A percentile compares a stretch with the other conserved stretches of the same genome.
Evolutionary conservation across 2,888 invertebrate species (phyloP).

Genomic region (Eumacrocentrus americanus): DNA sequence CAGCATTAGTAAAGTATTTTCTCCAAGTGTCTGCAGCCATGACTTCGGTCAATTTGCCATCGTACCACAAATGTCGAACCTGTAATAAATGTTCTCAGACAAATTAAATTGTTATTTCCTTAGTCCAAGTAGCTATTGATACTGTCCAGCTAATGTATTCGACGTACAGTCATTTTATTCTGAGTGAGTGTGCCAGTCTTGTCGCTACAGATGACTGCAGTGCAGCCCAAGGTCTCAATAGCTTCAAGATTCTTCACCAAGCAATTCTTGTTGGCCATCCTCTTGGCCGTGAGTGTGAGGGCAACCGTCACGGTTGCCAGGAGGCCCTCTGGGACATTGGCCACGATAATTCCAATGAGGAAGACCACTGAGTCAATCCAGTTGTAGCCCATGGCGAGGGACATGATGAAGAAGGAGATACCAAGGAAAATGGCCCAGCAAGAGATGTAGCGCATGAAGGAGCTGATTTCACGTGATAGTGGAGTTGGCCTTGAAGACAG

Average conservation of each 20-base stretch:
- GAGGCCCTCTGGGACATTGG: constrained; percentile 80
- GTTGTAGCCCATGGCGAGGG: constrained; percentile 69
- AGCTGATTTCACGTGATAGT: constrained; percentile 77
- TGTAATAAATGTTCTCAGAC: too few species aligned
- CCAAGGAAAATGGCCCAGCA: constrained; percentile 73
- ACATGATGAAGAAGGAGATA: constrained; percentile 73
- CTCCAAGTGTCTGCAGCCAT: constrained; percentile 69
- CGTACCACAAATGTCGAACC: constrained; percentile 69
- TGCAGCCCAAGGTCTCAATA: constrained; percentile 79
- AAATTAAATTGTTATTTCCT: too few species aligned
- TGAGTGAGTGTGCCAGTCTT: constrained; percentile 80
- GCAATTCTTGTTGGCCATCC: constrained; percentile 77
- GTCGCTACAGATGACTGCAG: constrained; percentile 80
- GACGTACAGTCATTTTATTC: constrained; percentile 74
- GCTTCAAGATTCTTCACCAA: constrained; percentile 80
- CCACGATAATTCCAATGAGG: constrained; percentile 77
- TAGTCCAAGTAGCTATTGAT: too few species aligned
- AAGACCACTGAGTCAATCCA: constrained; percentile 74
- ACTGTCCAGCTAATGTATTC: too few species aligned
- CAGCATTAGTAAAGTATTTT: constrained; percentile 62
- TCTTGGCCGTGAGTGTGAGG: constrained; percentile 77
- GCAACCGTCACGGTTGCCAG: constrained; percentile 79
- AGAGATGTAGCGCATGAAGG: constrained; percentile 76
- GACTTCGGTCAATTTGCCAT: constrained; percentile 62
- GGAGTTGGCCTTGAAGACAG: constrained; percentile 74